Base-by-base conservation (phyloP, 2,797 vertebrate species). In the Masticophis lateralis region DNA sequence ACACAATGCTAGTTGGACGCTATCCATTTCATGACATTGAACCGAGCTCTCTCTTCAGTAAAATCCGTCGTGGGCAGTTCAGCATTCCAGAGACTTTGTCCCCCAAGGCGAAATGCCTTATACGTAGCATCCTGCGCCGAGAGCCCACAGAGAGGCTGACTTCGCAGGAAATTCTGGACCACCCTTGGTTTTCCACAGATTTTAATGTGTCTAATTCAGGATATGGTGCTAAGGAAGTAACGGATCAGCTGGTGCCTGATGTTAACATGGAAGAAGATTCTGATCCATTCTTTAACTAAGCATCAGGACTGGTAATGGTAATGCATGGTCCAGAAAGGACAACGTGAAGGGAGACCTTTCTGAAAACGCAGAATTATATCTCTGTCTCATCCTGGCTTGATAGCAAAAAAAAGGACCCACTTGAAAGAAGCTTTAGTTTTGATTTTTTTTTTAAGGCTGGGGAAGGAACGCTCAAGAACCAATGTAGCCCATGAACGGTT, bases 11-110 rank as follows among this genome's bases (percentile, higher is more conserved):
- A 28, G 99, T 99, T 91, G 99, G 99, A 95, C 99, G 99, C 93
- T 99, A 99, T 97, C 99, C 99, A 88, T 99, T 99, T 98, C 99
- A 99, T 95, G 99, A 99, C 96, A 98, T 99, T 93, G 99, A 99
- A 97, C 99, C 99, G 25, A 98, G 99, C 95, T 99, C 99, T 18
- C 98, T 99, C 97, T 99, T 99, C 98, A 99, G 98, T 97, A 99
- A 99, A 98, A 99, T 99, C 97, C 99, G 99, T 90, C 98, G 99
- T 2, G 99, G 99, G 97, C 99, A 99, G 97, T 99, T 99, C 98
- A 99, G 98, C 98, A 98, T 99, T 98, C 99, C 99, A 20, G 99
- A 99, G 97, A 99, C 99, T 96, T 98, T 99, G 95, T 99, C 99
- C 0, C 99, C 99, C 90, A 99, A 99, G 98, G 99, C 99, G 89